phyloP scores from a whole-genome alignment of 2,113 vertebrate species.

The Ptilorrhoa leucosticta region DNA sequence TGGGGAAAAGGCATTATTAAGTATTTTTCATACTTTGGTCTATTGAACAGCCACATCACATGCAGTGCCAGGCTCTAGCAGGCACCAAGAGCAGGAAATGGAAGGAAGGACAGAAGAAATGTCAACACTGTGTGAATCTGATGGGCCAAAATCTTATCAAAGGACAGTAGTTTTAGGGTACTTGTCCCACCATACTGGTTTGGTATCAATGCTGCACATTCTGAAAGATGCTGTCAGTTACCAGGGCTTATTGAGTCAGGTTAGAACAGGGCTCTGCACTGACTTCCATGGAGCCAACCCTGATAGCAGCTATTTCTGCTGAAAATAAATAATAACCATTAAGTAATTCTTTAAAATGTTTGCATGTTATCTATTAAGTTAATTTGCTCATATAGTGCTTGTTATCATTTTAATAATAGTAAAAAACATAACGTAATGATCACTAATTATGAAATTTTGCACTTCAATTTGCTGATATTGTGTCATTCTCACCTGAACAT shows the following conservation, averaged over 20 bases:
- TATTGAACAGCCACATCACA: conserved; percentile 20
- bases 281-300: not conserved
- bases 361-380: not conserved
- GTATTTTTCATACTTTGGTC: conserved; percentile 35
- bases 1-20: conserved; percentile 42
- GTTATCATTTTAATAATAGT: not conserved
- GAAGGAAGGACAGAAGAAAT: not conserved
- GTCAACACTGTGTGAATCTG: not conserved
- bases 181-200: not conserved
- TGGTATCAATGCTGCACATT: not conserved
- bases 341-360: accelerated
- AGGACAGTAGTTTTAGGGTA: not conserved
- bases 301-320: not conserved
- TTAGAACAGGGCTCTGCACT: not conserved
- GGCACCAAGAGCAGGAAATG: not conserved
- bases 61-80: not conserved
- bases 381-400: not conserved
- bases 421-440: not conserved
- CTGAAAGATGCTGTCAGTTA: not conserved
- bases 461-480: not conserved
- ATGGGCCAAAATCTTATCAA: not conserved
- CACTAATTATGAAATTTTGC: not conserved
- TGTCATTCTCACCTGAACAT: not conserved
- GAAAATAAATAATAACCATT: not conserved
- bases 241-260: not conserved